Evolutionary conservation across 92 coral and sea anemone genomes (phyloP).

Genomic region (Heteractis magnifica): DNA sequence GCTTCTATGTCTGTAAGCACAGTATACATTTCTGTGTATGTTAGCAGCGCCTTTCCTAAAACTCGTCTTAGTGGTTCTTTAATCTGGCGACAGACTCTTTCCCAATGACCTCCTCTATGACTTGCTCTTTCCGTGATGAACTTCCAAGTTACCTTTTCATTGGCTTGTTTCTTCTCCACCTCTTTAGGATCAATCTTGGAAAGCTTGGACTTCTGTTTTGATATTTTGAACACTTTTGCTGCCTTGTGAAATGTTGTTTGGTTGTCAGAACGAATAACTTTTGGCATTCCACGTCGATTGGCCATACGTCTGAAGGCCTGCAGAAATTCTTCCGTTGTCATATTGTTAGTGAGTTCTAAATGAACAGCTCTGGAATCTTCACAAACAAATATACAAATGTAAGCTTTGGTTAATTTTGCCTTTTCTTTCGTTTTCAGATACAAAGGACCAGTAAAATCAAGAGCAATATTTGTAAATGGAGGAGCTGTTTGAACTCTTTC

Average conservation of each 20-base stretch:
- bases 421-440: not conserved
- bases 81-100: slow-evolving; percentile 29
- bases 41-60: slow-evolving; percentile 25
- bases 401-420: slow-evolving; percentile 4
- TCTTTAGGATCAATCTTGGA: slow-evolving; percentile 21
- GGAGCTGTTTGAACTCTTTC: slow-evolving; percentile 24
- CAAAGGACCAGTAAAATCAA: slow-evolving; percentile 36
- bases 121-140: slow-evolving; percentile 34
- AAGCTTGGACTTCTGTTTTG: slow-evolving; percentile 21
- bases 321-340: slow-evolving; percentile 30
- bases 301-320: slow-evolving; percentile 38
- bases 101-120: slow-evolving; percentile 34
- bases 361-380: slow-evolving; percentile 23
- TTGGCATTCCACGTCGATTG: slow-evolving; percentile 21
- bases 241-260: slow-evolving; percentile 31
- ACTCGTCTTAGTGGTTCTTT: slow-evolving; percentile 31
- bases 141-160: slow-evolving; percentile 13
- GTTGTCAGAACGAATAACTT: slow-evolving; percentile 30
- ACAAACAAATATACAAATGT: slow-evolving; percentile 13
- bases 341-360: slow-evolving; percentile 5
- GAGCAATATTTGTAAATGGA: slow-evolving; percentile 20
- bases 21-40: slow-evolving; percentile 23
- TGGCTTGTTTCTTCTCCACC: slow-evolving; percentile 18
- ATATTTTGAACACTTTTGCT: slow-evolving; percentile 32
- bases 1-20: slow-evolving; percentile 27